These are phyloP conservation scores for Manis pentadactyla DNA, from an alignment of 2,797 vertebrate species.

Conservation along the genomic window DNA sequence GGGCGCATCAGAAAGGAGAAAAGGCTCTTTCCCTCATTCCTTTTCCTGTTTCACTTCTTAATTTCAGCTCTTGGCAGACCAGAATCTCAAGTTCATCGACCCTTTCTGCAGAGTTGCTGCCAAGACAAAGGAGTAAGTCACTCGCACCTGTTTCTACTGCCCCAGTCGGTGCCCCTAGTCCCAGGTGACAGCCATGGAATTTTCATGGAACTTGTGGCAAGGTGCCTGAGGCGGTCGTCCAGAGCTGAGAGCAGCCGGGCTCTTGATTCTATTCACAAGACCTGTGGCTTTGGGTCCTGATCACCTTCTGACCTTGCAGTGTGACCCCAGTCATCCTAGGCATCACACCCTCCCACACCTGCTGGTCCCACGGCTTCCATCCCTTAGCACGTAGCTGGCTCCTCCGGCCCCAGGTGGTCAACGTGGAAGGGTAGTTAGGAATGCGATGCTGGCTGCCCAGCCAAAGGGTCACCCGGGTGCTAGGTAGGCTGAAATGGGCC, in stretches of 20 bases:
- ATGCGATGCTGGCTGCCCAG: rapidly evolving
- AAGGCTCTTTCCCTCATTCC: background rate
- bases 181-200: rapidly evolving
- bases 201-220: rapidly evolving
- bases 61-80: constrained; percentile 93
- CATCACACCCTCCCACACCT: background rate
- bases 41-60: constrained; percentile 29
- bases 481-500: rapidly evolving
- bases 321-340: background rate
- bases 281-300: too few relatives aligned
- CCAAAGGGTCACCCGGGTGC: rapidly evolving
- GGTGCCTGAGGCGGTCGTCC: background rate
- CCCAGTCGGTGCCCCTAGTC: rapidly evolving
- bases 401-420: rapidly evolving
- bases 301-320: background rate
- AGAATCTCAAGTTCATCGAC: constrained; percentile 93
- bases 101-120: constrained; percentile 94
- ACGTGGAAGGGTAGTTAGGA: rapidly evolving
- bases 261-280: rapidly evolving
- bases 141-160: background rate
- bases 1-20: background rate
- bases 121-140: constrained; percentile 94
- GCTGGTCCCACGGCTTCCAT: background rate
- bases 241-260: background rate
- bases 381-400: rapidly evolving